These are phyloP conservation scores for Macrophya alboannulata DNA, from an alignment of 2,888 invertebrate species.

Conservation along the genomic window DNA sequence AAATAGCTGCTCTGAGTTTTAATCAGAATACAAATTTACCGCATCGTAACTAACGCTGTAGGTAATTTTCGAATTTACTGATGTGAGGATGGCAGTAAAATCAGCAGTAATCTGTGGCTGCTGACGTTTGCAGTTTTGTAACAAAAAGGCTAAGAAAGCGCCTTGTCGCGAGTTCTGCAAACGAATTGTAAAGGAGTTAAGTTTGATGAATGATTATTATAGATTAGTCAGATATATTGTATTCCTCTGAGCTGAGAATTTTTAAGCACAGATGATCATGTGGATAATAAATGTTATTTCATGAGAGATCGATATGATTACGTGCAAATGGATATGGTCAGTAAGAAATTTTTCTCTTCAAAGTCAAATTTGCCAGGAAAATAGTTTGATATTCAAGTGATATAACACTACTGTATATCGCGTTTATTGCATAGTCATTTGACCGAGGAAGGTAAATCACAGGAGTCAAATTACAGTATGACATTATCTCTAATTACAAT, in stretches of 20 bases:
- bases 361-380: neutral
- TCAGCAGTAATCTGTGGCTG: neutral
- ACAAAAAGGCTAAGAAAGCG: neutral
- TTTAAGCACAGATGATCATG: neutral
- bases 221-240: neutral
- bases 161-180: neutral
- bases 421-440: neutral
- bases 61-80: neutral
- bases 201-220: neutral
- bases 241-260: neutral
- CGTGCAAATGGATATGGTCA: neutral
- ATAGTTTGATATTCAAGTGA: neutral
- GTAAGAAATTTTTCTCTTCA: neutral
- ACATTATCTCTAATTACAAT: constrained; percentile 11
- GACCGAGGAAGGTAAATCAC: constrained; percentile 1
- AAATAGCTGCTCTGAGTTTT: neutral
- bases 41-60: neutral
- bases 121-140: neutral
- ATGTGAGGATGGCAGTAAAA: neutral
- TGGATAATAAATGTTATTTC: neutral
- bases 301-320: neutral
- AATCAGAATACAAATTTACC: neutral
- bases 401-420: neutral
- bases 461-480: neutral
- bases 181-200: neutral